Conservation (phyloP, 2,113 vertebrate species). For the Otus sunia region DNA sequence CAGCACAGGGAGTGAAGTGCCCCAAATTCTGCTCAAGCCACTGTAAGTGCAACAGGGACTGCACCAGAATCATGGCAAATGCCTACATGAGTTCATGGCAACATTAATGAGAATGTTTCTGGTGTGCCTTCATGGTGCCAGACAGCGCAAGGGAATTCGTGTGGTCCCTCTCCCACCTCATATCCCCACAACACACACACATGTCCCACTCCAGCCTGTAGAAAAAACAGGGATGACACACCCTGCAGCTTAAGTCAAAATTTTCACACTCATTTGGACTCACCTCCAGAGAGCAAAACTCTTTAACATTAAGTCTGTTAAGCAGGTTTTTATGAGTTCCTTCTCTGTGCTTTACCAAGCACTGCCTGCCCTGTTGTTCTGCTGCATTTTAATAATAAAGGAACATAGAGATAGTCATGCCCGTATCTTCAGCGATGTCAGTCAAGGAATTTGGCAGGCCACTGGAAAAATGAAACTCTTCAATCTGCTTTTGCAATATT, state of each 20-base stretch:
- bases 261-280: background rate
- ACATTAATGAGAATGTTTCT: background rate
- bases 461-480: background rate
- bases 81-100: background rate
- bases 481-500: background rate
- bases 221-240: background rate
- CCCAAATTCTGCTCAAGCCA: background rate
- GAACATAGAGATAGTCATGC: background rate
- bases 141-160: background rate
- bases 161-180: background rate
- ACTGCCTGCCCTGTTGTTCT: background rate
- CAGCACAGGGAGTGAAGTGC: background rate
- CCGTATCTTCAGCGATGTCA: background rate
- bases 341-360: background rate
- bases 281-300: rapidly evolving
- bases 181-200: background rate
- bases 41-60: background rate
- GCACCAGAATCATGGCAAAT: background rate
- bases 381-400: background rate
- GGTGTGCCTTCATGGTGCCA: background rate
- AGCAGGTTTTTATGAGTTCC: background rate
- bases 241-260: background rate
- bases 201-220: background rate
- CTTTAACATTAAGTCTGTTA: background rate
- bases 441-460: background rate